A percentile compares a stretch with the other conserved stretches of the same genome.
phyloP scores from a whole-genome alignment of 2,113 vertebrate species.

The Taxidea taxus region DNA sequence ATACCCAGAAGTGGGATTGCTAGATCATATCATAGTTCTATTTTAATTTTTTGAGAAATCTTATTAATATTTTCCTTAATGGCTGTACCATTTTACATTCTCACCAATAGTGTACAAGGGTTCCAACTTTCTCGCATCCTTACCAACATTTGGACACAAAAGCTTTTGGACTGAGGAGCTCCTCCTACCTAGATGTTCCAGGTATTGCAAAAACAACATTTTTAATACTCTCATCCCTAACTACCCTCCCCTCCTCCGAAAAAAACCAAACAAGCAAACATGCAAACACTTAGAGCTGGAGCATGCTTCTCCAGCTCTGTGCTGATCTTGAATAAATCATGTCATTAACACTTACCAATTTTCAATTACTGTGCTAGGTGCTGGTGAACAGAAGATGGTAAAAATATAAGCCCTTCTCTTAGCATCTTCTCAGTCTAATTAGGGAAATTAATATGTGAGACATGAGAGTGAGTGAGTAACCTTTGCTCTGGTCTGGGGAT shows the following conservation, averaged over 20 bases:
- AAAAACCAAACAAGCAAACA: background rate
- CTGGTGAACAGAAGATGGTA: background rate
- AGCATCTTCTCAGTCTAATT: background rate
- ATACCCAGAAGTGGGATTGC: background rate
- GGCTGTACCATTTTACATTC: background rate
- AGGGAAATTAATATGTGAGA: background rate
- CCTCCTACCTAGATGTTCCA: background rate
- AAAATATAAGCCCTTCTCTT: background rate
- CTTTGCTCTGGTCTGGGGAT: background rate
- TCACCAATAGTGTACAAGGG: background rate
- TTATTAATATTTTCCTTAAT: background rate
- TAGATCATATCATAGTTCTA: background rate
- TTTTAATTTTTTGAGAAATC: background rate
- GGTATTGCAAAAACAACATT: background rate
- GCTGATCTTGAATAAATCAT: background rate
- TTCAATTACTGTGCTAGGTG: background rate
- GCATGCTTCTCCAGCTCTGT: background rate
- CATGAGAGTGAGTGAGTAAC: background rate
- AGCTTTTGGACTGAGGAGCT: background rate
- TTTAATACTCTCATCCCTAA: background rate
- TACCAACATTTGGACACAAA: background rate
- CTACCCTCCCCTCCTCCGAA: background rate
- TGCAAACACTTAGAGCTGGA: background rate
- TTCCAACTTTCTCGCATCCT: background rate
- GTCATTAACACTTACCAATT: background rate